These are phyloP conservation scores for Chrysogorgia sp. DNA, from an alignment of 92 coral and sea anemone genomes.

Conservation along the genomic window DNA sequence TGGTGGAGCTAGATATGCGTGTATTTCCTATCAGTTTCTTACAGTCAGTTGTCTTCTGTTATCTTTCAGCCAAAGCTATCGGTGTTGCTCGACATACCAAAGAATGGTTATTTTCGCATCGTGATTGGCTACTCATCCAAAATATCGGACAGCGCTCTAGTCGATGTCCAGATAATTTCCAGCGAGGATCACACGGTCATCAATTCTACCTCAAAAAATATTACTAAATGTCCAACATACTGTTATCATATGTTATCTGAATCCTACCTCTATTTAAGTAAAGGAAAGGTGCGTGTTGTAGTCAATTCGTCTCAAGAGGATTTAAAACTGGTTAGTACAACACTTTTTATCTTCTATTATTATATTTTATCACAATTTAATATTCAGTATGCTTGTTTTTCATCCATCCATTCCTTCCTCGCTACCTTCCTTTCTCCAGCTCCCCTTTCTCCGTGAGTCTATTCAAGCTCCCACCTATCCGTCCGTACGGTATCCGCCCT, in stretches of 20 bases:
- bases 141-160: background rate
- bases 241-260: constrained; percentile 1
- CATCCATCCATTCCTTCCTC: background rate
- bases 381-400: background rate
- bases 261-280: background rate
- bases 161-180: background rate
- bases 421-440: no score
- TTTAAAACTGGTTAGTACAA: constrained; percentile 27
- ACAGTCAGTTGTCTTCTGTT: background rate
- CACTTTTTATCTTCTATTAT: background rate
- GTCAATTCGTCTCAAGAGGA: constrained; percentile 4
- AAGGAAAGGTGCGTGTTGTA: constrained; percentile 1
- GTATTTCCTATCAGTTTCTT: no score
- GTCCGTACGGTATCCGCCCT: no score
- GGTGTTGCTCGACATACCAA: constrained; percentile 63
- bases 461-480: no score
- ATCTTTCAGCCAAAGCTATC: constrained; percentile 53
- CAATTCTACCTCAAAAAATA: constrained; percentile 6
- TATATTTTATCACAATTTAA: no score
- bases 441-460: no score
- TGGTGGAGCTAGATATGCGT: no score
- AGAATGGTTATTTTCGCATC: constrained; percentile 61
- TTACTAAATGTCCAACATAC: background rate
- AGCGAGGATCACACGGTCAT: background rate
- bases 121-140: constrained; percentile 46